Conservation (phyloP, 2,797 vertebrate genomes). For the Pygocentrus nattereri region DNA sequence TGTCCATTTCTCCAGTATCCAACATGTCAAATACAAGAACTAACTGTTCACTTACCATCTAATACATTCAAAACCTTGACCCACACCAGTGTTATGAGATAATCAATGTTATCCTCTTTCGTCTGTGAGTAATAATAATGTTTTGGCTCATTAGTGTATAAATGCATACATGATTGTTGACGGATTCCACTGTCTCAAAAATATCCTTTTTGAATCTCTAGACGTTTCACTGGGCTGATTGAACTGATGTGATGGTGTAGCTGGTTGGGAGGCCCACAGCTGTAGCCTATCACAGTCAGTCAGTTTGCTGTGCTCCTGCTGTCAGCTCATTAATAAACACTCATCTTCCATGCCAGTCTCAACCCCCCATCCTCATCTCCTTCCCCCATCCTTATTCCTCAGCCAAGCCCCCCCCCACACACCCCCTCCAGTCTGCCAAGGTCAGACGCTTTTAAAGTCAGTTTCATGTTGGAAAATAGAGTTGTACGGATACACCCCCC, state of each 20-base stretch:
- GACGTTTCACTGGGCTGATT: not conserved
- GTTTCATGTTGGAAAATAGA: conserved; percentile 46
- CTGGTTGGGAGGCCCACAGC: not conserved
- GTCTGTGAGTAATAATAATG: no score
- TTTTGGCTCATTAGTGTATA: not conserved
- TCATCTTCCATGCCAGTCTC: conserved; percentile 40
- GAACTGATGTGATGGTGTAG: not conserved
- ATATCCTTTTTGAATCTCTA: not conserved
- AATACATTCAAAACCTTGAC: no score
- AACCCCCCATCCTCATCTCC: conserved; percentile 23
- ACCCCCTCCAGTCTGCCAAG: conserved; percentile 50
- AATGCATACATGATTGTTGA: not conserved
- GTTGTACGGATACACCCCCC: not conserved
- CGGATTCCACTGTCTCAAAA: no score
- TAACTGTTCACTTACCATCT: no score
- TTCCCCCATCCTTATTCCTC: not conserved
- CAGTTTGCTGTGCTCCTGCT: conserved; percentile 47
- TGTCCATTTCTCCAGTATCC: no score
- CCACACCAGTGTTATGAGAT: no score
- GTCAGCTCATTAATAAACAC: conserved; percentile 58
- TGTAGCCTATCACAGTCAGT: conserved; percentile 42
- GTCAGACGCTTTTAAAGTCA: conserved; percentile 53
- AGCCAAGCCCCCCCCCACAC: conserved; percentile 19
- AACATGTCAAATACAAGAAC: no score
- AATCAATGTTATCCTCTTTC: no score